A percentile compares a stretch with the other conserved stretches of the same genome.
Conservation (phyloP, 2,888 invertebrate species). For the Griposia aprilina region DNA sequence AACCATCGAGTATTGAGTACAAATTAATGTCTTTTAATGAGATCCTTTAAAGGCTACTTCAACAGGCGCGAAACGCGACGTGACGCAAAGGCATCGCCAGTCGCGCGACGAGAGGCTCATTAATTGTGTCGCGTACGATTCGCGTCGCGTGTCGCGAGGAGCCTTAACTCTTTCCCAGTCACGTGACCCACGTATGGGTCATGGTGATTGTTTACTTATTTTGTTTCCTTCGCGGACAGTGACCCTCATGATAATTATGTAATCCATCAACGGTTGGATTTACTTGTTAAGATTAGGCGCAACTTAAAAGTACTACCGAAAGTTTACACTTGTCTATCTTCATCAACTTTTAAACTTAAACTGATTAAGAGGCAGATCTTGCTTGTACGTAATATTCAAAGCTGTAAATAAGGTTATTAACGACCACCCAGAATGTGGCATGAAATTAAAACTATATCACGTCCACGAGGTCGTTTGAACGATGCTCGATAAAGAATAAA, state of each 20-base stretch:
- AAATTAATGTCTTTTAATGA: background rate
- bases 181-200: background rate
- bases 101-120: too few relatives aligned
- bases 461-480: conserved; percentile 8
- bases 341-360: conserved; percentile 10
- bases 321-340: conserved; percentile 4
- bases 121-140: too few relatives aligned
- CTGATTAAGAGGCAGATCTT: conserved; percentile 11
- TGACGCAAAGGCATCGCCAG: too few relatives aligned
- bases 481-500: conserved; percentile 14
- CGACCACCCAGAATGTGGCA: background rate
- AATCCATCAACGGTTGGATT: background rate
- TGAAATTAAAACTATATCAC: conserved; percentile 19
- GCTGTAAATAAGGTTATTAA: conserved; percentile 18
- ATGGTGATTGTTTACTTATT: too few relatives aligned
- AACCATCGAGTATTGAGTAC: too few relatives aligned
- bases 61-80: too few relatives aligned
- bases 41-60: background rate
- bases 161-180: background rate
- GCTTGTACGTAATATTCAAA: background rate
- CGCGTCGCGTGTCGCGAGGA: too few relatives aligned
- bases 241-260: background rate
- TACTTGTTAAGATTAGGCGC: background rate
- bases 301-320: background rate
- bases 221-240: background rate